These are phyloP conservation scores for Gadus macrocephalus DNA, from an alignment of 2,113 vertebrate species.

Conservation along the genomic window DNA sequence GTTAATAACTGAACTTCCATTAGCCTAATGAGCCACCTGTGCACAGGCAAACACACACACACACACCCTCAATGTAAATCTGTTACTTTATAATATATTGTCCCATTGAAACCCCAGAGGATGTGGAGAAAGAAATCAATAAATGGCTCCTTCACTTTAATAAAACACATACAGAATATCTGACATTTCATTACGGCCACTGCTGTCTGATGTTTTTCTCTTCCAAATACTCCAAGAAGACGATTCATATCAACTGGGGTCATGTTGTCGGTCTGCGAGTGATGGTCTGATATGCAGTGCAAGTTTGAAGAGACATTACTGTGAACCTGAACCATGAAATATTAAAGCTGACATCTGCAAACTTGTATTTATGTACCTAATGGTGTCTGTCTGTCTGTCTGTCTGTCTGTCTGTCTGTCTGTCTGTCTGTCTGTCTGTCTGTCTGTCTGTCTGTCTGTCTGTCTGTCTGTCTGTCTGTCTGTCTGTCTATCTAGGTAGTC, in stretches of 20 bases:
- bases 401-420: conserved; percentile 23
- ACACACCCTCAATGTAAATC: conserved; percentile 39
- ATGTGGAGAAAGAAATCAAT: conserved; percentile 47
- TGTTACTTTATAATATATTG: conserved; percentile 23
- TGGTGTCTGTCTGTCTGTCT: conserved; percentile 12
- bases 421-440: conserved; percentile 21
- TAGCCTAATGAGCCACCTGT: no score
- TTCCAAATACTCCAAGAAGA: no score
- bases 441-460: conserved; percentile 14
- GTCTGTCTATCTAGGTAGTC: conserved; percentile 11
- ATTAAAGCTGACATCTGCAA: conserved; percentile 11
- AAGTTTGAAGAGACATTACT: no score
- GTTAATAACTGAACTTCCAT: no score
- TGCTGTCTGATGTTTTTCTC: neutral
- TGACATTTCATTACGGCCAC: conserved; percentile 42
- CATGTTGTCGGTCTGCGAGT: no score
- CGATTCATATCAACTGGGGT: no score
- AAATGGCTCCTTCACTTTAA: conserved; percentile 46
- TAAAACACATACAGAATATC: conserved; percentile 39
- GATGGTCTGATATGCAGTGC: no score
- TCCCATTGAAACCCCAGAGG: no score
- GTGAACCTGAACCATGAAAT: no score
- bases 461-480: conserved; percentile 19
- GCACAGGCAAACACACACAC: conserved; percentile 20
- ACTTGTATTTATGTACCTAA: neutral